phyloP scores from a whole-genome alignment of 2,797 vertebrate genomes.

The Rhodeus uyekii region DNA sequence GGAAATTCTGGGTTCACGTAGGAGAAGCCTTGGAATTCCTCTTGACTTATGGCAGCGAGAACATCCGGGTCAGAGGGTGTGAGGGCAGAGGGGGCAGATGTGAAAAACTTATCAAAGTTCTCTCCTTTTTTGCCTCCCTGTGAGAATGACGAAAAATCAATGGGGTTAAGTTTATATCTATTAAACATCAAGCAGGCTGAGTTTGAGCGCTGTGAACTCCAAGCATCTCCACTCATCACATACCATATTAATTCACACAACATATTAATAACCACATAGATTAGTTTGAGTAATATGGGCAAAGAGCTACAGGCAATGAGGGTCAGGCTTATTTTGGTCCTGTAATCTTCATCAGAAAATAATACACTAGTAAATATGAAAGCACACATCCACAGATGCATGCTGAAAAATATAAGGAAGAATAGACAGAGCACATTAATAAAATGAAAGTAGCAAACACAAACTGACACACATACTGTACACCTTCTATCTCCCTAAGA shows the following conservation, averaged over 20 bases:
- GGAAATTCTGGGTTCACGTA: conserved; percentile 85
- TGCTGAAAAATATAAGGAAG: not conserved
- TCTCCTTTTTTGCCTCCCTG: conserved; percentile 89
- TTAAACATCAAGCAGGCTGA: not conserved
- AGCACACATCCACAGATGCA: not conserved
- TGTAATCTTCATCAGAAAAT: conserved; percentile 44
- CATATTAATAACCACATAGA: conserved; percentile 68
- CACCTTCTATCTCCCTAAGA: not conserved
- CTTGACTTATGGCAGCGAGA: conserved; percentile 86
- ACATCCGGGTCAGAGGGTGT: conserved; percentile 90
- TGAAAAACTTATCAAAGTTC: conserved; percentile 94
- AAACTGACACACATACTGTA: not conserved
- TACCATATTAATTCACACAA: conserved; percentile 11
- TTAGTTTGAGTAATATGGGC: conserved; percentile 68
- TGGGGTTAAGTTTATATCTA: not conserved
- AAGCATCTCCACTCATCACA: not conserved
- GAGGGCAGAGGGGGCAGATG: conserved; percentile 80
- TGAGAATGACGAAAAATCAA: conserved; percentile 39
- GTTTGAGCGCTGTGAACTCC: not conserved
- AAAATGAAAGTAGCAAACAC: not conserved
- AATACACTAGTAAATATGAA: conserved; percentile 1
- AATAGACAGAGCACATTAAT: conserved; percentile 2
- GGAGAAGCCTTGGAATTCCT: conserved; percentile 88
- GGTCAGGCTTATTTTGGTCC: conserved; percentile 44
- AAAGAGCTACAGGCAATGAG: conserved; percentile 52